Evolutionary conservation across 2,888 invertebrate genomes (phyloP).

Genomic region (Mythimna albipuncta): DNA sequence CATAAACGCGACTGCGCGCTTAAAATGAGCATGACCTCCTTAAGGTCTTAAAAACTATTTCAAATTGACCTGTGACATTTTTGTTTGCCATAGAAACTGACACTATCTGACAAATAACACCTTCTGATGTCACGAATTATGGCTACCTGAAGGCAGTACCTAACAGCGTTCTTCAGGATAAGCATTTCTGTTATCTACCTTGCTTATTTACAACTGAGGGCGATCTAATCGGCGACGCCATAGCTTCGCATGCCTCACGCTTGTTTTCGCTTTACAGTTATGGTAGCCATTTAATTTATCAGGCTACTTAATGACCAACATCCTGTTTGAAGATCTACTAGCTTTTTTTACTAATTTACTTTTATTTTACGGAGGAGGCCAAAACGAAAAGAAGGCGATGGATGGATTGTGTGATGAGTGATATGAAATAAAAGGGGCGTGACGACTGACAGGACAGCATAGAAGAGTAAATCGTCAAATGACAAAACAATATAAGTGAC

Average conservation of each 20-base stretch:
- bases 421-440: too few species aligned
- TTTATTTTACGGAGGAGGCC: too few species aligned
- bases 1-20: too few species aligned
- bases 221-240: conserved; percentile 43
- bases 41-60: too few species aligned
- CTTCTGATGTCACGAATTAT: neutral
- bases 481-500: too few species aligned
- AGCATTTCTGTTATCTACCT: conserved; percentile 36
- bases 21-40: too few species aligned
- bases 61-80: too few species aligned
- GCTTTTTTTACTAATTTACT: neutral
- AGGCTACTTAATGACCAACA: conserved; percentile 38
- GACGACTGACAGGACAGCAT: too few species aligned
- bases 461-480: too few species aligned
- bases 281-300: conserved; percentile 43
- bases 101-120: neutral
- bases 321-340: conserved; percentile 27
- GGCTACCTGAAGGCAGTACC: neutral
- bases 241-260: conserved; percentile 56
- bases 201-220: conserved; percentile 43
- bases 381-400: too few species aligned
- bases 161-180: conserved; percentile 20
- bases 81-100: too few species aligned
- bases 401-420: too few species aligned
- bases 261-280: conserved; percentile 36